Conservation (phyloP, 53 echinoderm and acorn worm genomes). For the Hippasteria phrygiana region DNA sequence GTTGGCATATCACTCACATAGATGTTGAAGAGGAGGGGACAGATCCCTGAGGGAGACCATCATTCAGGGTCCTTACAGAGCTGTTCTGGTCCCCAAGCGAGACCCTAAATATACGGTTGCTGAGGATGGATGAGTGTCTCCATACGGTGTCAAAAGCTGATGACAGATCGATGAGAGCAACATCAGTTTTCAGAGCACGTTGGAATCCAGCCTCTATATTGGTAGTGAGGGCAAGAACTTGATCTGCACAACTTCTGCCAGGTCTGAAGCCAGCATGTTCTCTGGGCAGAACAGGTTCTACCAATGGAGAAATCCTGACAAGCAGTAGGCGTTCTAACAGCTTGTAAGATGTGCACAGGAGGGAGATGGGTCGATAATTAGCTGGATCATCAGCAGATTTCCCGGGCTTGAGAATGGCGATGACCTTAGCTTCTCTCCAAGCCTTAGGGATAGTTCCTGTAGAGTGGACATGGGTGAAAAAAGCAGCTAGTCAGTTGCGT, state of each 20-base stretch:
- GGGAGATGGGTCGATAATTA: slow-evolving; percentile 29
- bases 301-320: slow-evolving; percentile 2
- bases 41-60: not conserved
- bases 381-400: slow-evolving; percentile 45
- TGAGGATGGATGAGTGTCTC: slow-evolving; percentile 51
- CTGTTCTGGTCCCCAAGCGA: slow-evolving; percentile 22
- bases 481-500: not conserved
- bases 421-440: slow-evolving; percentile 12
- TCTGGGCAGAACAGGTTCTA: slow-evolving; percentile 7
- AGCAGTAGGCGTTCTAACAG: slow-evolving; percentile 33
- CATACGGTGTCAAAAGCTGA: slow-evolving; percentile 43
- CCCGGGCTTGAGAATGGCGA: slow-evolving; percentile 32
- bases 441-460: slow-evolving; percentile 3
- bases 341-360: slow-evolving; percentile 22
- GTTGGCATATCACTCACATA: slow-evolving; percentile 22
- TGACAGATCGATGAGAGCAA: slow-evolving; percentile 34
- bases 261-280: slow-evolving; percentile 44
- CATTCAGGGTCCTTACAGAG: slow-evolving; percentile 16
- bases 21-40: slow-evolving; percentile 14
- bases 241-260: slow-evolving; percentile 38
- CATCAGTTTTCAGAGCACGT: not conserved
- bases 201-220: slow-evolving; percentile 32
- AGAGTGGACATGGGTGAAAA: slow-evolving; percentile 10
- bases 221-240: slow-evolving; percentile 45
- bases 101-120: slow-evolving; percentile 25